phyloP scores from a whole-genome alignment of 2,888 invertebrate species.

The Amphipoea oculea region DNA sequence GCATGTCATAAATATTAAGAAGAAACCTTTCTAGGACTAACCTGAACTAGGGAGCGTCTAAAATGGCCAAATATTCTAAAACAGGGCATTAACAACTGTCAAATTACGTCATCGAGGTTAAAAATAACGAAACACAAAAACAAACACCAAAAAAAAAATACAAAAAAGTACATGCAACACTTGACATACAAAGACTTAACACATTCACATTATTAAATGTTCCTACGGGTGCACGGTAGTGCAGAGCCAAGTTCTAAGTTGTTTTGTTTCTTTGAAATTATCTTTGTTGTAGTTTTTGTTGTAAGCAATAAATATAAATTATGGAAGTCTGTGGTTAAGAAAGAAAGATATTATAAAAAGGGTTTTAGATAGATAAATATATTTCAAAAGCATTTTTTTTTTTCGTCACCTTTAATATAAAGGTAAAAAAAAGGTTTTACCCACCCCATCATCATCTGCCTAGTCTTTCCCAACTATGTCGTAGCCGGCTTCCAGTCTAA shows the following conservation, averaged over 20 bases:
- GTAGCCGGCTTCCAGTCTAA: neutral
- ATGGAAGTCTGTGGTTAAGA: neutral
- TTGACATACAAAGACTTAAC: constrained; percentile 77
- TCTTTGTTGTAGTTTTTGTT: neutral
- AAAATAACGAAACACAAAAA: constrained; percentile 67
- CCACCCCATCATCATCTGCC: neutral
- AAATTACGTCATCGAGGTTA: constrained; percentile 54
- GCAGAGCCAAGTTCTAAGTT: constrained; percentile 23
- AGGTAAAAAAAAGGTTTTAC: neutral
- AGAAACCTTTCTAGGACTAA: neutral
- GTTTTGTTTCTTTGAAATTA: neutral
- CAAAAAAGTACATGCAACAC: constrained; percentile 71
- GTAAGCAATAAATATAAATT: constrained; percentile 31
- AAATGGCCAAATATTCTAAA: neutral
- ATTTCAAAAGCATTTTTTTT: neutral
- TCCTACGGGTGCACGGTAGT: constrained; percentile 26
- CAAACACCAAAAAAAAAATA: constrained; percentile 62
- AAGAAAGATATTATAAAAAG: constrained; percentile 6
- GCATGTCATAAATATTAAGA: neutral
- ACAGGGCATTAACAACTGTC: neutral
- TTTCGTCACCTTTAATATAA: neutral
- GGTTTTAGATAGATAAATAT: neutral
- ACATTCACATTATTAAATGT: constrained; percentile 71
- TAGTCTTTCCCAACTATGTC: too few species aligned
- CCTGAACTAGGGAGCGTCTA: neutral